These are phyloP conservation scores for Acanthornis magna DNA, from an alignment of 2,797 vertebrate genomes.

Conservation along the genomic window DNA sequence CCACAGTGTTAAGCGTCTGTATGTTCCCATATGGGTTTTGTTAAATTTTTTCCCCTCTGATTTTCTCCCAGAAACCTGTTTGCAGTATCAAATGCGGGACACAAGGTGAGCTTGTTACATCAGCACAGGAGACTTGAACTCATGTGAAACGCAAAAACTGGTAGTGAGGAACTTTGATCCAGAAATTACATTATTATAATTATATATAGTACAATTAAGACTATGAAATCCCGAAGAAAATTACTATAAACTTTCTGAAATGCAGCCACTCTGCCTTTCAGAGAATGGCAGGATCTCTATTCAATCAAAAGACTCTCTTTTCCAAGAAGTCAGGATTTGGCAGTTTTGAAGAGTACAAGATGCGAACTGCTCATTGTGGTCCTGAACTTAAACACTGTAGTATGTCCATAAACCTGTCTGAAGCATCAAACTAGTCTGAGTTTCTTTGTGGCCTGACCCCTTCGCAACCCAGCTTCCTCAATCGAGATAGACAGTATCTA, in stretches of 20 bases:
- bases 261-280: background rate
- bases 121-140: background rate
- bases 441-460: background rate
- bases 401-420: background rate
- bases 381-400: background rate
- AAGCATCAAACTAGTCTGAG: background rate
- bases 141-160: background rate
- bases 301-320: background rate
- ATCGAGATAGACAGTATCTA: rapidly evolving
- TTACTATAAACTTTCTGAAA: background rate
- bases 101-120: background rate
- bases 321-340: background rate
- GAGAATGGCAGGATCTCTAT: background rate
- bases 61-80: background rate
- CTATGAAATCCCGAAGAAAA: background rate
- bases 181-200: background rate
- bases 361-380: background rate
- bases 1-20: background rate
- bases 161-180: background rate
- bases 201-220: too few relatives aligned
- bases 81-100: too few relatives aligned
- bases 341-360: background rate
- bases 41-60: rapidly evolving
- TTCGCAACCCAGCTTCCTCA: rapidly evolving
- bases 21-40: background rate